Evolutionary conservation across 2,797 vertebrate genomes (phyloP), one percentile per base, ranked within the genome.

Genomic region (Limnodromus scolopaceus): DNA sequence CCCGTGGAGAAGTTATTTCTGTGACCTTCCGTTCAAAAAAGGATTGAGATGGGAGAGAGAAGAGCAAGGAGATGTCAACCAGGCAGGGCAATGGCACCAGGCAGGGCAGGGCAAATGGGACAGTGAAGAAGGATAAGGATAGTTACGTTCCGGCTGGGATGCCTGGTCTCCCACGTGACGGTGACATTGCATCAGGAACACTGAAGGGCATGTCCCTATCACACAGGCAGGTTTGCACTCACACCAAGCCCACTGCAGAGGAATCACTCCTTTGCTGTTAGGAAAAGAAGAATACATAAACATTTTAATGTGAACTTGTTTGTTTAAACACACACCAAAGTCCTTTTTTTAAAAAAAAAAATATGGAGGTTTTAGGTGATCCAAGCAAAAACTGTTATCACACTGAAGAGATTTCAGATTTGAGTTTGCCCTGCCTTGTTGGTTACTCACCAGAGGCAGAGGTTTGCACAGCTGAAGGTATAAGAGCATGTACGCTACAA

Each of bases 111-210:
- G 46, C 53, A 5, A 22, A 23, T 1, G 68, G 41, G 55, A 11
- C 18, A 14, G 1, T 0, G 13, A 38, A 36, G 18, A 84, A 32
- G 13, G 5, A 0, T 2, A 2, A 3, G 41, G 54, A 43, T 2
- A 55, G 3, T 0, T 0, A 0, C 1, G 4, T 0, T 70, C 43
- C 55, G 45, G 43, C 38, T 22, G 32, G 54, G 49, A 39, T 14
- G 28, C 2, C 8, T 12, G 39, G 13, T 23, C 10, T 79, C 19
- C 36, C 32, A 16, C 2, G 2, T 8, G 2, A 2, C 0, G 5
- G 57, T 9, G 27, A 17, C 41, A 5, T 27, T 19, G 34, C 16
- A 3, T 6, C 7, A 3, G 60, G 61, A 77, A 2, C 30, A 9
- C 7, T 24, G 58, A 5, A 4, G 39, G 64, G 30, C 17, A 15